Conservation (phyloP, 2,888 invertebrate genomes). For the Candidula unifasciata region DNA sequence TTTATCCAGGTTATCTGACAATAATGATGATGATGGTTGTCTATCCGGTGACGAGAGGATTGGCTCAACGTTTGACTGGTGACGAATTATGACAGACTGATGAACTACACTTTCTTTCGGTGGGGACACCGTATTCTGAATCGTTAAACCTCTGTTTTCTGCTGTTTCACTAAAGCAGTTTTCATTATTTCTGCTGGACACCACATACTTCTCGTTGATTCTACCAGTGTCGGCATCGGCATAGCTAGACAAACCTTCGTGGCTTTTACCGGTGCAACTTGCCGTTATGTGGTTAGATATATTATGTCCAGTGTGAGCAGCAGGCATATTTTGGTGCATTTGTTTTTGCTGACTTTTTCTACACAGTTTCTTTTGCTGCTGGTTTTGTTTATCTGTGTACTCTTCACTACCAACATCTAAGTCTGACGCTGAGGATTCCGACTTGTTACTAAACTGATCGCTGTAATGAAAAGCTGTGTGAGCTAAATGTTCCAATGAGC, state of each 20-base stretch:
- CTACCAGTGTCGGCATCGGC: neutral
- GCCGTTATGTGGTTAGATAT: neutral
- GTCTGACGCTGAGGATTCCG: conserved; percentile 76
- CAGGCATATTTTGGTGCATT: neutral
- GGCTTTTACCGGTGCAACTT: neutral
- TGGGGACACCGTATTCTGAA: conserved; percentile 53
- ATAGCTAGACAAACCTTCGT: neutral
- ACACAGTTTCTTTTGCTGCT: conserved; percentile 36
- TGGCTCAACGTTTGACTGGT: conserved; percentile 56
- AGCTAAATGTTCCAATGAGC: conserved; percentile 63
- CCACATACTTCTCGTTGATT: neutral
- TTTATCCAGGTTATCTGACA: neutral
- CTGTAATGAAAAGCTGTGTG: conserved; percentile 54
- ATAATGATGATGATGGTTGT: conserved; percentile 1
- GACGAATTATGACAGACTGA: conserved; percentile 74
- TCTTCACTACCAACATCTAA: conserved; percentile 74
- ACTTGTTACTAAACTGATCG: conserved; percentile 74
- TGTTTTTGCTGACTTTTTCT: conserved; percentile 35
- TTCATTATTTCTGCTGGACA: neutral
- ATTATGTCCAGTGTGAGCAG: neutral
- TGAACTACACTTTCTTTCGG: conserved; percentile 62
- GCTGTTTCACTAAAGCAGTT: neutral
- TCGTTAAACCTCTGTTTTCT: neutral
- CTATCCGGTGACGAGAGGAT: neutral
- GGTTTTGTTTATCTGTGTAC: conserved; percentile 59